Conservation (phyloP, 2,797 vertebrate species). For the Pseudochirops corinnae region DNA sequence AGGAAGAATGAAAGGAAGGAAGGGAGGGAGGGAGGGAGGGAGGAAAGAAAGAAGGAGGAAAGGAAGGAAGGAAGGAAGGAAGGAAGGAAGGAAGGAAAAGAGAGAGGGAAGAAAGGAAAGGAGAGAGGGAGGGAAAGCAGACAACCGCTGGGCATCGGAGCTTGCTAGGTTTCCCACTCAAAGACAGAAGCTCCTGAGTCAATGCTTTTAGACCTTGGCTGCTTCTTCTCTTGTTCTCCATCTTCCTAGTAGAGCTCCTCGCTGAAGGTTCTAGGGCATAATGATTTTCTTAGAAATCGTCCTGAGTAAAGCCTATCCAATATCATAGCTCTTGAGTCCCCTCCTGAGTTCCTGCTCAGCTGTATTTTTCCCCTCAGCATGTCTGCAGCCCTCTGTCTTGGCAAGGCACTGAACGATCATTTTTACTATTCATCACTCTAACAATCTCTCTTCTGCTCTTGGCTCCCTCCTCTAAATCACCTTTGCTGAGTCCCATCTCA, state of each 20-base stretch:
- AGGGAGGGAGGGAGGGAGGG: fast-evolving
- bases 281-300: neutral
- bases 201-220: neutral
- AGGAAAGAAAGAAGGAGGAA: neutral
- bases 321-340: neutral
- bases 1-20: fast-evolving
- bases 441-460: conserved; percentile 1
- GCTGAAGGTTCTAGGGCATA: neutral
- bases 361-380: neutral
- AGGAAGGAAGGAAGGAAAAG: too few relatives aligned
- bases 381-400: neutral
- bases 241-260: neutral
- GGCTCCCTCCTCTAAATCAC: conserved; percentile 18
- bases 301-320: neutral
- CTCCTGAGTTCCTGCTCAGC: neutral
- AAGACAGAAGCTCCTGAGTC: neutral
- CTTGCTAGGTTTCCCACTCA: neutral
- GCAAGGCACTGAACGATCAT: neutral
- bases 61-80: neutral
- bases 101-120: neutral
- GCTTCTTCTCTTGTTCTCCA: neutral
- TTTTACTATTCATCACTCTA: conserved; percentile 14
- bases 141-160: neutral
- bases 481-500: neutral
- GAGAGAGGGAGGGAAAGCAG: neutral